Evolutionary conservation across 1,140 invertebrate genomes (phyloP).

Genomic region (Bombus soroeensis): DNA sequence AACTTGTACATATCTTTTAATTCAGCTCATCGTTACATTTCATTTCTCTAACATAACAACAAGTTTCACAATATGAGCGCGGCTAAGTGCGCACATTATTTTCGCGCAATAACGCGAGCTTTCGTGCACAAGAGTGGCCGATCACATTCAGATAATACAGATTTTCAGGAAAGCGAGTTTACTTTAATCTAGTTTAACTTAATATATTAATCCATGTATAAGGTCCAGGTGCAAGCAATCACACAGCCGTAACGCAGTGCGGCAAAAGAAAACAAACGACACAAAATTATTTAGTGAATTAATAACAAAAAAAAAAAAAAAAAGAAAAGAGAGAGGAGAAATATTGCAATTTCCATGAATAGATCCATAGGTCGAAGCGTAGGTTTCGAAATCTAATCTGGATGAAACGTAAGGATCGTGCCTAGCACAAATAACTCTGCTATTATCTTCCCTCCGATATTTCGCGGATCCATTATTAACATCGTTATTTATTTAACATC

Average conservation of each 20-base stretch:
- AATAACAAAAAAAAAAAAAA: too few relatives aligned
- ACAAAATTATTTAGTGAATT: too few relatives aligned
- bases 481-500: slow-evolving; percentile 3
- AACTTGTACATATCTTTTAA: not conserved
- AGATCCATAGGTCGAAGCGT: not conserved
- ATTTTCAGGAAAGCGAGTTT: not conserved
- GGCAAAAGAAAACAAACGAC: too few relatives aligned
- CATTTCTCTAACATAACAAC: not conserved
- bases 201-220: too few relatives aligned
- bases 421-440: slow-evolving; percentile 2
- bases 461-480: slow-evolving; percentile 15
- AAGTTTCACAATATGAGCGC: not conserved
- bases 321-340: not conserved
- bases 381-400: not conserved
- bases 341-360: slow-evolving; percentile 5
- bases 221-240: too few relatives aligned
- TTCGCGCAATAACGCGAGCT: not conserved
- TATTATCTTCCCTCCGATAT: not conserved
- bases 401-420: slow-evolving; percentile 23
- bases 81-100: not conserved
- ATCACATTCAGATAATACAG: not conserved
- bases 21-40: not conserved
- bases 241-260: too few relatives aligned
- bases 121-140: not conserved
- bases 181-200: too few relatives aligned